Percentiles rank a stretch among this genome's conserved stretches.
These are phyloP conservation scores for Tympanoctomys barrerae DNA, from an alignment of 2,797 vertebrate genomes.

Conservation along the genomic window DNA sequence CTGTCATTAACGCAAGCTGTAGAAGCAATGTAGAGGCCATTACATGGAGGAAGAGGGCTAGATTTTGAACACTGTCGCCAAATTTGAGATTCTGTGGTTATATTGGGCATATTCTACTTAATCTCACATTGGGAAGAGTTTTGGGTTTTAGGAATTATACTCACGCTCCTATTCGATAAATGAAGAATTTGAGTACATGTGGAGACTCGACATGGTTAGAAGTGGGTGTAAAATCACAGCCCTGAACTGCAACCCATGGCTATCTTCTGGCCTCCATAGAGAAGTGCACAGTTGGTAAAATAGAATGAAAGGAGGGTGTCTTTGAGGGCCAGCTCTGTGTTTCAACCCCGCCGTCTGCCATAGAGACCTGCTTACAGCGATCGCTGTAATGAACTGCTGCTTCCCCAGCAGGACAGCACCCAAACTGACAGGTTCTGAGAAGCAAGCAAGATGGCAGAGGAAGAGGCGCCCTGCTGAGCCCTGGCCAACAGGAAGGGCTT, in stretches of 20 bases:
- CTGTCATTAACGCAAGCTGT: background rate
- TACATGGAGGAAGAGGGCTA: background rate
- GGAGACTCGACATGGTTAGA: background rate
- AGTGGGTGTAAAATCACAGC: background rate
- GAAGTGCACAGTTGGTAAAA: background rate
- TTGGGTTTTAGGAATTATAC: background rate
- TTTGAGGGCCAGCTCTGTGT: background rate
- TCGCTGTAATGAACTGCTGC: background rate
- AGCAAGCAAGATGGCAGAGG: background rate
- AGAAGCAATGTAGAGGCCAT: background rate
- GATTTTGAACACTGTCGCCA: background rate
- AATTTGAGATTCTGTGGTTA: background rate
- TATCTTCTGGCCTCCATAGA: background rate
- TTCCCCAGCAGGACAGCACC: background rate
- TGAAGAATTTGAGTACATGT: background rate
- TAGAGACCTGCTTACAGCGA: background rate
- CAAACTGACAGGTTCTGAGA: background rate
- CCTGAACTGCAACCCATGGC: background rate
- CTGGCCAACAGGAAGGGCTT: background rate
- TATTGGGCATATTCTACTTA: background rate
- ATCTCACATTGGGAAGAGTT: background rate
- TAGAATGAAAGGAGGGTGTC: background rate
- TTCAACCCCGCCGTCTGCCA: background rate
- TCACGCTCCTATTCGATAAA: background rate
- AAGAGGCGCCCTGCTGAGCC: background rate